phyloP scores from a whole-genome alignment of 2,888 invertebrate genomes.

The Acrobasis repandana region DNA sequence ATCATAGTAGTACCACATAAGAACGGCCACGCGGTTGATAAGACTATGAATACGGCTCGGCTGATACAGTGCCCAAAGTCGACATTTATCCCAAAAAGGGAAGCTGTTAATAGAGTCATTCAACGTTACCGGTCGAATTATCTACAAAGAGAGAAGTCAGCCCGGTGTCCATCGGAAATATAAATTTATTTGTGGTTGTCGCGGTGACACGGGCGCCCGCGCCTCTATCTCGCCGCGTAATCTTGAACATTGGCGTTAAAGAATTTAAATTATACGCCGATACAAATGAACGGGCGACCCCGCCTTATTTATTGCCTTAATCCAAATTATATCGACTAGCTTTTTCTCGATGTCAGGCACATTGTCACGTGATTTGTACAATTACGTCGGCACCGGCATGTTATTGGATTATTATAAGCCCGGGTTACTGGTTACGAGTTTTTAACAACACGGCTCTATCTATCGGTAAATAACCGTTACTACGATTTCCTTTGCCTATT shows the following conservation, averaged over 20 bases:
- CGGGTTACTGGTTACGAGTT: constrained; percentile 35
- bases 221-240: constrained; percentile 78
- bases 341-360: constrained; percentile 62
- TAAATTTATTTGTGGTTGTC: constrained; percentile 82
- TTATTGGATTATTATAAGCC: constrained; percentile 44
- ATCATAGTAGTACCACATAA: neutral
- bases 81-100: constrained; percentile 82
- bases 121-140: constrained; percentile 81
- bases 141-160: constrained; percentile 80
- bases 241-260: constrained; percentile 84
- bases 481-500: constrained; percentile 15
- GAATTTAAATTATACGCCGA: constrained; percentile 82
- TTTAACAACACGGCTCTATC: constrained; percentile 33
- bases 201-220: constrained; percentile 77
- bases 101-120: constrained; percentile 84
- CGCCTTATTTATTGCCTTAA: constrained; percentile 79
- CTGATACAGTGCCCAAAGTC: constrained; percentile 63
- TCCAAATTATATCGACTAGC: constrained; percentile 80
- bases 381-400: constrained; percentile 50
- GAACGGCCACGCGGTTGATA: neutral
- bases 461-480: constrained; percentile 19
- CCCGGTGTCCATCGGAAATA: constrained; percentile 77
- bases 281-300: constrained; percentile 80
- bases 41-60: constrained; percentile 60
- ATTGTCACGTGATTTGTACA: constrained; percentile 71